Conservation (phyloP, 2,113 vertebrate species). For the Elachura formosa region DNA sequence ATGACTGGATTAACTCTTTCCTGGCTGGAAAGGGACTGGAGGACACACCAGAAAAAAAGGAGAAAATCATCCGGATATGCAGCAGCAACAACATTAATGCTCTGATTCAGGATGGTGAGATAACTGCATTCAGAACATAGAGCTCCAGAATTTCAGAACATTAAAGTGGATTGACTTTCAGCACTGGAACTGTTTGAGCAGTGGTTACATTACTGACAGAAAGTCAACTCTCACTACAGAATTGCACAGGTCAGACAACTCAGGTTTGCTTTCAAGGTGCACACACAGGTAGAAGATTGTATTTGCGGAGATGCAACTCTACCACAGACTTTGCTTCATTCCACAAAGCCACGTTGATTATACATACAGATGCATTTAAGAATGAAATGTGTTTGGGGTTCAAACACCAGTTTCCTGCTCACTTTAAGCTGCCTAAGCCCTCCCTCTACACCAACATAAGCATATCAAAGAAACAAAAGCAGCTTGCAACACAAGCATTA, state of each 20-base stretch:
- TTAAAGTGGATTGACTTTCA: not conserved
- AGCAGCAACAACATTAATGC: not conserved
- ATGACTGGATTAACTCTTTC: not conserved
- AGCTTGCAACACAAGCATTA: not conserved
- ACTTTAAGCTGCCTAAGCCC: not conserved
- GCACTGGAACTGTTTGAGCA: not conserved
- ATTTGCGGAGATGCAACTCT: not conserved
- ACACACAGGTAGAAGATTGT: not conserved
- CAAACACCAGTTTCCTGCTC: not conserved
- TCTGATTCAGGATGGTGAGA: not conserved
- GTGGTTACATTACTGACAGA: not conserved
- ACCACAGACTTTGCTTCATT: not conserved
- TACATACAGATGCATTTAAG: not conserved
- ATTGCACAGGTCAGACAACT: not conserved
- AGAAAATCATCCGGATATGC: not conserved
- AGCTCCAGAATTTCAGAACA: not conserved
- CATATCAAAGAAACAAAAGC: not conserved
- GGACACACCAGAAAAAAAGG: not conserved
- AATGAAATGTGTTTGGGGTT: not conserved
- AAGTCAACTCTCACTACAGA: not conserved
- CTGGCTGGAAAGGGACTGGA: not conserved
- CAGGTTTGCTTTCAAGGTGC: not conserved
- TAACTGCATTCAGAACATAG: not conserved
- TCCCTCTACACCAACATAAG: not conserved
- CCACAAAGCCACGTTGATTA: not conserved